Evolutionary conservation across 1,140 invertebrate species (phyloP), one percentile per base, ranked within the genome.

Genomic region (Drosophila elegans): DNA sequence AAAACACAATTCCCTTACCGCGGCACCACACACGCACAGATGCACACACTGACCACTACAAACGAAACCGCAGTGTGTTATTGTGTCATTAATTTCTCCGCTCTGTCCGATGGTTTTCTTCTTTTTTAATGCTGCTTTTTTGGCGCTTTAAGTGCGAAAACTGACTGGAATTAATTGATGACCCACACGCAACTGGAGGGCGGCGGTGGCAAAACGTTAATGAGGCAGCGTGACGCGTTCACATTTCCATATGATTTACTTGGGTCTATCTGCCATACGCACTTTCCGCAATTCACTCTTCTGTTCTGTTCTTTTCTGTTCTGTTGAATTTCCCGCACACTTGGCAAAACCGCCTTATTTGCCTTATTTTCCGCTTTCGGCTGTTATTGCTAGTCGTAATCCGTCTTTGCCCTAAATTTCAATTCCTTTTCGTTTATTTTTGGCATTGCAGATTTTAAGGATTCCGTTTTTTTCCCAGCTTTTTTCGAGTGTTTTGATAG

Each of bases 341-440:
- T 77, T 78, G 12, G n/a, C 16, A 10, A 38, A 11, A 10, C 36
- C 36, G 16, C 16, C 16, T 21, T 1, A 0, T 10, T 11, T 38
- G 3, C 3, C 3, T 49, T 52, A 32, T 76, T 76, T 61, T 63
- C 52, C 74, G 74, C 71, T 75, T 74, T 54, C 27, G 64, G 64
- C 45, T 76, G 60, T 52, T 66, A 38, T 59, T 52, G 66, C 71
- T 72, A 66, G 59, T 76, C 54, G 83, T 86, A 86, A 86, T 88
- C 83, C 83, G 83, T 84, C 79, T 85, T 88, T 74, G 83, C 71
- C 79, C 83, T 62, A 83, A 83, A 83, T 86, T 86, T 86, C 80
- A 83, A 86, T 88, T 89, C 71, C 60, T 72, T 57, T 55, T 29
- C 42, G 44, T 51, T 60, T 73, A 3, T 66, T 53, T 52, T 67